A percentile compares a stretch with the other conserved stretches of the same genome.
phyloP scores from a whole-genome alignment of 2,113 vertebrate species.

The Oryzias celebensis region DNA sequence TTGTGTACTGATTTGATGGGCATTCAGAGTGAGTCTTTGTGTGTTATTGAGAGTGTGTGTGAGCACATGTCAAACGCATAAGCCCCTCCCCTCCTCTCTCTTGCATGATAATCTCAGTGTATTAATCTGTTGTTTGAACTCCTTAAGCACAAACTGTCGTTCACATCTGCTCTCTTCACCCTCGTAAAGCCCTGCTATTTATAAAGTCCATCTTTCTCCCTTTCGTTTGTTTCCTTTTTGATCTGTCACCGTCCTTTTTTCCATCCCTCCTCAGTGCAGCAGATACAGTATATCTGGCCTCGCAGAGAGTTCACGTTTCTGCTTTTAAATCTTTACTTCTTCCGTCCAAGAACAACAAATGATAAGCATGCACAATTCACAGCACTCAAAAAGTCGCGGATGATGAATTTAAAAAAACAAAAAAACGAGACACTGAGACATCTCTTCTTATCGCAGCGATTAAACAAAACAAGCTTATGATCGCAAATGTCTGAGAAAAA shows the following conservation, averaged over 20 bases:
- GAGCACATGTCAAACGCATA: constrained; percentile 29
- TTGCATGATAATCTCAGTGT: constrained; percentile 74
- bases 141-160: constrained; percentile 77
- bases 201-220: constrained; percentile 46
- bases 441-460: neutral
- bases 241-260: constrained; percentile 7
- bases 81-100: constrained; percentile 7
- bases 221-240: constrained; percentile 10
- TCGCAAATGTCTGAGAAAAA: neutral
- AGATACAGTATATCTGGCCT: constrained; percentile 34
- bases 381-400: neutral
- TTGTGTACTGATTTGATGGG: neutral
- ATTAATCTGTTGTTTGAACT: constrained; percentile 83
- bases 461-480: neutral
- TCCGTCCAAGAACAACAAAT: neutral
- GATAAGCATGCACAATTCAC: neutral
- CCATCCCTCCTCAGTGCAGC: constrained; percentile 3
- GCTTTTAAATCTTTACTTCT: constrained; percentile 16
- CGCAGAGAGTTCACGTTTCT: constrained; percentile 25
- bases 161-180: constrained; percentile 81
- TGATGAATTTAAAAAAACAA: neutral
- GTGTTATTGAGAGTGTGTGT: constrained; percentile 8
- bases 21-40: constrained; percentile 4
- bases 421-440: neutral
- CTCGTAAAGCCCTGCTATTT: constrained; percentile 71